Percentiles rank a stretch among this genome's conserved stretches.
phyloP scores from a whole-genome alignment of 2,113 vertebrate species.

The Protomyctophum bolini region DNA sequence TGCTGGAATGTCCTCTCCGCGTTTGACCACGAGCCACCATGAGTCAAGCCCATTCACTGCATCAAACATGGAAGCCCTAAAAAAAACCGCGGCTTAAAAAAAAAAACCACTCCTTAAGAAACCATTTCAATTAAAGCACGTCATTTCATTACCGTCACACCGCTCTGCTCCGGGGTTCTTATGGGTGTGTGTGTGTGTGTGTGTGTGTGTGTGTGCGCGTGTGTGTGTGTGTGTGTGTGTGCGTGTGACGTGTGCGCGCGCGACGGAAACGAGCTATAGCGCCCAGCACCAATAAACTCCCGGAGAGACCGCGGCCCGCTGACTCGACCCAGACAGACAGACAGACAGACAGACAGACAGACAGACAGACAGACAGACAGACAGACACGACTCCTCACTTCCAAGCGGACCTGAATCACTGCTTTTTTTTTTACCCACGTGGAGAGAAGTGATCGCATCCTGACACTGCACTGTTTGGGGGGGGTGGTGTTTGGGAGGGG shows the following conservation, averaged over 20 bases:
- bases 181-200: not conserved
- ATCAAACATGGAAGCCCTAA: not conserved
- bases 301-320: too few relatives aligned
- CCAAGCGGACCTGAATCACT: too few relatives aligned
- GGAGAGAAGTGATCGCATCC: too few relatives aligned
- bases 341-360: not conserved
- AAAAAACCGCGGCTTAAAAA: not conserved
- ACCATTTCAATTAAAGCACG: not conserved
- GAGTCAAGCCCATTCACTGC: not conserved
- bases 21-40: not conserved
- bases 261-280: not conserved
- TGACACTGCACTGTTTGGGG: too few relatives aligned
- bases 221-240: slow-evolving; percentile 4
- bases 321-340: not conserved
- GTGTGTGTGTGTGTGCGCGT: slow-evolving; percentile 2
- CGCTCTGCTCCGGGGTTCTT: not conserved
- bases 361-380: not conserved
- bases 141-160: not conserved
- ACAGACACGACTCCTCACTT: not conserved
- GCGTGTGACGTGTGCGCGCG: not conserved
- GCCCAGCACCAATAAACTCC: not conserved
- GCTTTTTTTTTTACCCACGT: too few relatives aligned
- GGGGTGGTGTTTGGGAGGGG: too few relatives aligned
- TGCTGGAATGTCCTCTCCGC: too few relatives aligned
- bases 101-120: not conserved